Conservation (phyloP, 2,113 vertebrate species). For the Apodemus speciosus region DNA sequence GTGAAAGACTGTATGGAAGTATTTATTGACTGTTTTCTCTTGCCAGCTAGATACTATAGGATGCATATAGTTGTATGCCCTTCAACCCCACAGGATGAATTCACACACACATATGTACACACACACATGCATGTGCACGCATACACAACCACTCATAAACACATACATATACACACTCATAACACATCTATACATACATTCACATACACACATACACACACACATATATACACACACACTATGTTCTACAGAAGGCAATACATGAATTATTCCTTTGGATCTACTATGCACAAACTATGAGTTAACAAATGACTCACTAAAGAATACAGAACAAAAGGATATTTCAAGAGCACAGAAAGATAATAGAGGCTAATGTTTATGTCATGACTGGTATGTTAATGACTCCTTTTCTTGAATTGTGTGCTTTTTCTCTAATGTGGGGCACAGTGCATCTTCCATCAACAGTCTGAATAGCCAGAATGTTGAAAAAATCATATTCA, state of each 20-base stretch:
- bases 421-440: not conserved
- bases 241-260: not conserved
- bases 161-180: not conserved
- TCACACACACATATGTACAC: too few species aligned
- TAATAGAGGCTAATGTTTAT: not conserved
- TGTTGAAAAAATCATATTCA: conserved; percentile 6
- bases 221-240: not conserved
- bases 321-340: not conserved
- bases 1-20: not conserved
- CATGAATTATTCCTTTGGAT: not conserved
- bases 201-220: not conserved
- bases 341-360: not conserved
- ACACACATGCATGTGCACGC: not conserved
- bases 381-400: not conserved
- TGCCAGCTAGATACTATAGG: not conserved
- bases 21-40: not conserved
- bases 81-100: too few species aligned
- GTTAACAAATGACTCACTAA: conserved; percentile 20
- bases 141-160: not conserved
- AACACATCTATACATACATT: not conserved
- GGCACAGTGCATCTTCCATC: not conserved
- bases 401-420: not conserved
- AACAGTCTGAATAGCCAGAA: not conserved
- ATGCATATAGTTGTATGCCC: not conserved
- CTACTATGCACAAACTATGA: not conserved